Base-by-base conservation (phyloP, 2,888 invertebrate species). In the Machimus atricapillus region DNA sequence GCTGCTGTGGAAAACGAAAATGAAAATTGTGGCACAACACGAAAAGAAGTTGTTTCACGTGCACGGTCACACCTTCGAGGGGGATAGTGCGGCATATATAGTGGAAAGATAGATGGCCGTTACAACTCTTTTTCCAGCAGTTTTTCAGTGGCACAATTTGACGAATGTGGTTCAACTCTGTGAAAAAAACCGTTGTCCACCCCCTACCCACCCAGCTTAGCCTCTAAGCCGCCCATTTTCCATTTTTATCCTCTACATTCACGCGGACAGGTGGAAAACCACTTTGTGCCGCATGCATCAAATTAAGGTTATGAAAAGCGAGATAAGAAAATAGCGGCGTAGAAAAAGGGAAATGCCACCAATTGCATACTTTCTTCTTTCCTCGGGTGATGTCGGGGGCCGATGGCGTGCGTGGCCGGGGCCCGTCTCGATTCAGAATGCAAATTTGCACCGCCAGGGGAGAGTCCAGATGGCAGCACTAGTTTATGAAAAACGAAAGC, bases 401-500 rank as follows among this genome's bases (percentile, higher is more conserved):
- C 66, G 66, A 66, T 66, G 23, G 66, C 27, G 66, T 66, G 66
- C 23, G 66, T 66, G 12, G 23, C 9, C 27, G 58, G 58, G 19
- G 58, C 12, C 7, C 76, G 37, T n/a, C 76, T 37, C 34, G 19
- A 34, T n/a, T n/a, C 37, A 34, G 43, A 73, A 46, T 74, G 74
- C 14, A 27, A 85, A 74, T 74, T 37, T 16, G 43, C 73, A 23
- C 4, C 43, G 74, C n/a, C 37, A 74, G 37, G 46, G 31, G 31
- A 27, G 43, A 34, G 40, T 34, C 34, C 19, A 85, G 85, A 46
- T 85, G 85, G 85, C 85, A 85, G 85, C 85, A 85, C 74, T 46
- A 73, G 74, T 43, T 58, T 12, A 79, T 86, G 86, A 79, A 86
- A 86, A 86, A 86, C 78, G 86, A 86, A 86, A 86, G 86, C 86